Evolutionary conservation across 2,888 invertebrate genomes (phyloP).

Genomic region (Synergus laeviventris): DNA sequence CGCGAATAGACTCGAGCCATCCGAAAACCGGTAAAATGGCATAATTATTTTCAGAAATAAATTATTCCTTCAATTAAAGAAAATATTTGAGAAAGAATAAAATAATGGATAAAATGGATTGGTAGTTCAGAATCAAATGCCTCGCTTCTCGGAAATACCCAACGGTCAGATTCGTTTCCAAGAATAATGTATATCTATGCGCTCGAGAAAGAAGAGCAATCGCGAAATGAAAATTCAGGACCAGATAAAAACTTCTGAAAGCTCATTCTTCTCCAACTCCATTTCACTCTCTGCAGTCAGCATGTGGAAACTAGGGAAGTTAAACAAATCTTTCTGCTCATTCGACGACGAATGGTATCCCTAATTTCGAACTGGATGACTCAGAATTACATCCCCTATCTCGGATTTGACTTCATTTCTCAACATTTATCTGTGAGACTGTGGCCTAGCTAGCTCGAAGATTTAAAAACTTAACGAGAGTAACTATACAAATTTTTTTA

Average conservation of each 20-base stretch:
- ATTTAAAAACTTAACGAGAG: too few relatives aligned
- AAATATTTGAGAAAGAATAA: background rate
- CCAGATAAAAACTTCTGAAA: conserved; percentile 34
- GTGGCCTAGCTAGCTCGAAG: too few relatives aligned
- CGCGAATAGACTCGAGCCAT: conserved; percentile 11
- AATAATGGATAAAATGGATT: background rate
- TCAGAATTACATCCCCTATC: background rate
- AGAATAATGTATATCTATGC: conserved; percentile 12
- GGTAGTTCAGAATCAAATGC: background rate
- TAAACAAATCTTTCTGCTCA: conserved; percentile 18
- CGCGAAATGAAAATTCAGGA: conserved; percentile 30
- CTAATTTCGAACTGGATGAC: conserved; percentile 26
- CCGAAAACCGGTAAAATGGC: conserved; percentile 10
- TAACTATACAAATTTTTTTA: too few relatives aligned
- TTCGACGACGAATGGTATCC: conserved; percentile 9
- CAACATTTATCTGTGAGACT: background rate
- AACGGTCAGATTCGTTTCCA: conserved; percentile 10
- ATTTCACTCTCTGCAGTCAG: conserved; percentile 9
- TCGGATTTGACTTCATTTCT: background rate
- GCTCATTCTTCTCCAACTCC: conserved; percentile 24
- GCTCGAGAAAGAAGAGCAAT: conserved; percentile 20
- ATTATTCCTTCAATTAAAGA: too few relatives aligned
- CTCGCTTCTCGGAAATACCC: background rate
- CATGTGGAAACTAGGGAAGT: conserved; percentile 21
- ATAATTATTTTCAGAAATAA: background rate